These are phyloP conservation scores for Coelinius sp. DNA, from an alignment of 2,888 invertebrate genomes.

Conservation along the genomic window DNA sequence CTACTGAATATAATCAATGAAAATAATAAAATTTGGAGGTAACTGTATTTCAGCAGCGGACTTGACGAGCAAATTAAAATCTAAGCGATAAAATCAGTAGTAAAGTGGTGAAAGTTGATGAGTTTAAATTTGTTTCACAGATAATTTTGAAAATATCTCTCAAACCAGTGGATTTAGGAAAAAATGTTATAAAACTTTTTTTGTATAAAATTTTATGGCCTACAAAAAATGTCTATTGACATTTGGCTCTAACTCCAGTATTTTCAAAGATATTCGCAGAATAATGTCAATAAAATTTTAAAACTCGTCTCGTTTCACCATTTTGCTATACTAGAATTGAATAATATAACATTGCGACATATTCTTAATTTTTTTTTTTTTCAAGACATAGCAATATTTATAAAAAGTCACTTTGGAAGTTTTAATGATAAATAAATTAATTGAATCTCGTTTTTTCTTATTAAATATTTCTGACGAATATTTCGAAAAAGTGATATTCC, in stretches of 20 bases:
- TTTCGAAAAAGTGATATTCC: neutral
- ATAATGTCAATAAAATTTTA: neutral
- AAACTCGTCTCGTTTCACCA: neutral
- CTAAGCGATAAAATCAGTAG: constrained; percentile 1
- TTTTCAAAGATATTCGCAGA: too few species aligned
- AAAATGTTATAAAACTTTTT: neutral
- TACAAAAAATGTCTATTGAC: too few species aligned
- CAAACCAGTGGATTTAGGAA: too few species aligned
- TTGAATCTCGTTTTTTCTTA: neutral
- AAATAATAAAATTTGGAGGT: neutral
- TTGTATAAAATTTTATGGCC: neutral
- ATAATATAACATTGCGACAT: neutral
- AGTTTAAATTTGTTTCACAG: neutral
- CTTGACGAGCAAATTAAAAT: neutral
- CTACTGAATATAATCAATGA: neutral
- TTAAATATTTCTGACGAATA: neutral
- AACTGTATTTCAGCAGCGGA: constrained; percentile 1
- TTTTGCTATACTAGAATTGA: neutral
- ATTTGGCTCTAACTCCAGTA: too few species aligned
- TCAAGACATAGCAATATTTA: neutral
- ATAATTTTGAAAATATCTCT: neutral
- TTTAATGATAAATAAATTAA: neutral
- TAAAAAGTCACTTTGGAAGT: neutral
- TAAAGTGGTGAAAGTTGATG: neutral
- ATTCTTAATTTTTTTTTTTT: neutral